Evolutionary conservation across 2,113 vertebrate species (phyloP).

Genomic region (Leucosticte australis): DNA sequence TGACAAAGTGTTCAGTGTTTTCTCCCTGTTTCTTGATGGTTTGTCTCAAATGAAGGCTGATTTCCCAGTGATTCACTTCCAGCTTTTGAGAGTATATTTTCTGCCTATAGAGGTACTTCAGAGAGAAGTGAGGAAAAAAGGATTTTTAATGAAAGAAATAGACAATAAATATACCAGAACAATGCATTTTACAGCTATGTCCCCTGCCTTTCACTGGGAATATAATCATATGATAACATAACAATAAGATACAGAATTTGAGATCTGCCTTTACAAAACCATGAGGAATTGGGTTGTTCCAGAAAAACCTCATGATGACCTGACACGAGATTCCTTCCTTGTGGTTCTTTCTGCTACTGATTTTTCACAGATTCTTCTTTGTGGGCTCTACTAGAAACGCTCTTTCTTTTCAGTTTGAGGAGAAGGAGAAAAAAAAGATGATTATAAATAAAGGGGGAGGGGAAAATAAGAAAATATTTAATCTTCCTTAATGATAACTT

Average conservation of each 20-base stretch:
- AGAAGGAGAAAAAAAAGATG: background rate
- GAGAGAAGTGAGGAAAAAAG: background rate
- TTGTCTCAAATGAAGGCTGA: background rate
- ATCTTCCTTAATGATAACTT: conserved; percentile 29
- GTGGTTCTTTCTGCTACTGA: background rate
- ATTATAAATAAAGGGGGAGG: background rate
- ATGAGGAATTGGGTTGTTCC: background rate
- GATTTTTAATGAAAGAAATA: background rate
- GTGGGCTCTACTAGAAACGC: background rate
- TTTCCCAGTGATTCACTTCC: background rate
- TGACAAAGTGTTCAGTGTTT: background rate
- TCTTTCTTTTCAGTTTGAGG: background rate
- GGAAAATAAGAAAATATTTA: background rate
- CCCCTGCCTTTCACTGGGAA: background rate
- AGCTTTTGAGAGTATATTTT: background rate
- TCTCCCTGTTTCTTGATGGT: background rate
- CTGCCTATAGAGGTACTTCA: background rate
- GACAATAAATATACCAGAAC: background rate
- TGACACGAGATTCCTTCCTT: background rate
- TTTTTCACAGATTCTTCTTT: background rate
- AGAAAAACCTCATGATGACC: background rate
- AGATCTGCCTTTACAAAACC: background rate
- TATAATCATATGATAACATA: background rate
- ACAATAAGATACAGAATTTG: background rate
- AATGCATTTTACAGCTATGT: background rate